Evolutionary conservation across 2,113 vertebrate genomes (phyloP).

Genomic region (Vireo altiloquus): DNA sequence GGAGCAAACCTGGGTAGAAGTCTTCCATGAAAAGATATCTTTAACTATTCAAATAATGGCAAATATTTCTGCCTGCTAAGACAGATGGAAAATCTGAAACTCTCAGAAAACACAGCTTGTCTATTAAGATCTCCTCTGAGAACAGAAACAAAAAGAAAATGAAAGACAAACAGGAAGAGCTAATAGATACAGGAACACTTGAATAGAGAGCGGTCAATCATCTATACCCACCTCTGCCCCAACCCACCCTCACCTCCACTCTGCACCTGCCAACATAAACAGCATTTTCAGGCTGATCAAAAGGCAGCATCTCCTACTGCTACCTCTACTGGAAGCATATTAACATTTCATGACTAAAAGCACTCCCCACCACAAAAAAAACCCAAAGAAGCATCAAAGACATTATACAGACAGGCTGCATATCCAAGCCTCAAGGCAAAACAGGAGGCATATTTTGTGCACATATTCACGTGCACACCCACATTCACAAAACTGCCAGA

Average conservation of each 20-base stretch:
- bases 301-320: constrained; percentile 5
- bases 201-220: constrained; percentile 14
- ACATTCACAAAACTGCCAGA: neutral
- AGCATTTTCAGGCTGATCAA: constrained; percentile 28
- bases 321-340: neutral
- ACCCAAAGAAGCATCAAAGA: constrained; percentile 13
- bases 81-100: neutral
- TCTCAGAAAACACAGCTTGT: neutral
- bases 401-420: neutral
- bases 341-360: constrained; percentile 40
- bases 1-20: neutral
- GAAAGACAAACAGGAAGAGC: neutral
- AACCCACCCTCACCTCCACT: neutral
- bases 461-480: neutral
- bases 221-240: neutral
- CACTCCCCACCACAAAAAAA: constrained; percentile 11
- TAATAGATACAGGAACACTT: constrained; percentile 5
- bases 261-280: neutral
- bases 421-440: neutral
- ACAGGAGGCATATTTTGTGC: neutral
- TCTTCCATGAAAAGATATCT: neutral
- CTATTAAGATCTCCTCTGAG: neutral
- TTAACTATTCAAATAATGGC: neutral
- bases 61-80: neutral
- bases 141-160: neutral